phyloP scores from a whole-genome alignment of 2,797 vertebrate genomes.

The Alcedo quadribrachys region DNA sequence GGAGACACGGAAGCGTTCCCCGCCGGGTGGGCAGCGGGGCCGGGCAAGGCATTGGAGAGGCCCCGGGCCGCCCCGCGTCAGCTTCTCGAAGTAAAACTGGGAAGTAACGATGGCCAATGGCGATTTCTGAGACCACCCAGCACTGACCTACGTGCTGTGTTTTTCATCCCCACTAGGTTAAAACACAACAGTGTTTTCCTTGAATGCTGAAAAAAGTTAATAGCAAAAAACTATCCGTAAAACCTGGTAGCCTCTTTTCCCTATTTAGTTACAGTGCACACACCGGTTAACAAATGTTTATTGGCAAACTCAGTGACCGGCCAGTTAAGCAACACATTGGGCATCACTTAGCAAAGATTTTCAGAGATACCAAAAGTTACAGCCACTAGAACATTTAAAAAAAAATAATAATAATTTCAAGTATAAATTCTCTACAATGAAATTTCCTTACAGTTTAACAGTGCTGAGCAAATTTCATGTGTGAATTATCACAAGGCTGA shows the following conservation, averaged over 20 bases:
- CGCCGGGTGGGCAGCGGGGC: background rate
- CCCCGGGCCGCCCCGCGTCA: rapidly evolving
- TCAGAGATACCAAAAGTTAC: background rate
- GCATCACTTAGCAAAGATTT: background rate
- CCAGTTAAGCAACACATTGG: background rate
- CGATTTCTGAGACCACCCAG: rapidly evolving
- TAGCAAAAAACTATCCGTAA: background rate
- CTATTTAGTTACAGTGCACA: rapidly evolving
- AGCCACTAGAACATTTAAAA: background rate
- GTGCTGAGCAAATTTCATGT: slow-evolving; percentile 9
- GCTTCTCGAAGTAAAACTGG: rapidly evolving
- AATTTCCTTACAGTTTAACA: background rate
- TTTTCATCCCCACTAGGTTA: background rate
- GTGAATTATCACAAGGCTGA: slow-evolving; percentile 49
- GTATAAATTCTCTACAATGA: background rate
- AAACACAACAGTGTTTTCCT: background rate
- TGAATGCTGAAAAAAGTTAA: background rate
- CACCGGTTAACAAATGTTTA: background rate
- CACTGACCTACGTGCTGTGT: background rate
- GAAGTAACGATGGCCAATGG: rapidly evolving
- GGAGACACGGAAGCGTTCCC: background rate
- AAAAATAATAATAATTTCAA: background rate
- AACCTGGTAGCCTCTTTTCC: background rate
- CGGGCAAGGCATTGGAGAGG: background rate
- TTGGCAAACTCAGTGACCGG: background rate